These are phyloP conservation scores for Clistopyga incitator DNA, from an alignment of 2,888 invertebrate species.

Conservation along the genomic window DNA sequence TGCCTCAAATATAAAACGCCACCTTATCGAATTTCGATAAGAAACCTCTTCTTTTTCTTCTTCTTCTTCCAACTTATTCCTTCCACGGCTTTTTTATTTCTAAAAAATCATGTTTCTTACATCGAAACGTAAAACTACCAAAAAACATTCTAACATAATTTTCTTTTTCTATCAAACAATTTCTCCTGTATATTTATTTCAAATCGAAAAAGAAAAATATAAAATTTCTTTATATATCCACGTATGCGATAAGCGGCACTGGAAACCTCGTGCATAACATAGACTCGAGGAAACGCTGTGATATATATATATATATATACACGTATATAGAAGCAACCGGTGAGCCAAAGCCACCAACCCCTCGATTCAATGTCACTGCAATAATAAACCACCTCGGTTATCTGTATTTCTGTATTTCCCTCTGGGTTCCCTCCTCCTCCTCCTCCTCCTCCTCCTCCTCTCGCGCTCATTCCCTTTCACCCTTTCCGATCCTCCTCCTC, in stretches of 20 bases:
- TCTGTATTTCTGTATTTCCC: conserved; percentile 83
- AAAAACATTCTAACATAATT: background rate
- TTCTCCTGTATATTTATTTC: too few relatives aligned
- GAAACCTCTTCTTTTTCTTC: conserved; percentile 52
- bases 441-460: too few relatives aligned
- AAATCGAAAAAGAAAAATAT: too few relatives aligned
- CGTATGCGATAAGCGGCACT: background rate
- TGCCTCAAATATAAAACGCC: conserved; percentile 64
- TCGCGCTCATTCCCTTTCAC: conserved; percentile 53
- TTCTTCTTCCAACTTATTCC: conserved; percentile 37
- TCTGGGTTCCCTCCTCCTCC: conserved; percentile 78
- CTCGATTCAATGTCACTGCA: conserved; percentile 81
- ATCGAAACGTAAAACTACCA: background rate
- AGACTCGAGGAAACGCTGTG: background rate
- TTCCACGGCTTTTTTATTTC: conserved; percentile 52
- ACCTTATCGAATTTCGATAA: conserved; percentile 63
- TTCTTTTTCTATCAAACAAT: background rate
- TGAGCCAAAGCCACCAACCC: conserved; percentile 75
- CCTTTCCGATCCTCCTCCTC: conserved; percentile 55
- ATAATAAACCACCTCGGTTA: conserved; percentile 82
- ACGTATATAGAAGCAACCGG: conserved; percentile 39
- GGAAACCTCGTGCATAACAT: background rate
- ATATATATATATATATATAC: conserved; percentile 3
- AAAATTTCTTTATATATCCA: too few relatives aligned
- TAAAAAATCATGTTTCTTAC: conserved; percentile 22